These are phyloP conservation scores for Apeira syringaria DNA, from an alignment of 2,888 invertebrate species.

Conservation along the genomic window DNA sequence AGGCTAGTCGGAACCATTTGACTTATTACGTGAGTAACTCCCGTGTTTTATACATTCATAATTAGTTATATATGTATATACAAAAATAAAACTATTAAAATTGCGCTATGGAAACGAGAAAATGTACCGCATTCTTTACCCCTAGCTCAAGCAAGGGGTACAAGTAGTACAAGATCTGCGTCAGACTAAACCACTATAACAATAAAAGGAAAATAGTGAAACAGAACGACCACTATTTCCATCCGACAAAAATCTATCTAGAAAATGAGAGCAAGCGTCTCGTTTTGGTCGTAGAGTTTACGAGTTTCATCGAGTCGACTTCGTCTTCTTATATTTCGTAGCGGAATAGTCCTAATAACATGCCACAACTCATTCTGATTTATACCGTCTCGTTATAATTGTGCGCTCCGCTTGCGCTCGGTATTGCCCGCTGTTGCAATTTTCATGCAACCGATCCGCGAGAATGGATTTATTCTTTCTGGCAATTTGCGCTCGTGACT, in stretches of 20 bases:
- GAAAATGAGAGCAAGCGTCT: slow-evolving; percentile 46
- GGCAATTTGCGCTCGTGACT: slow-evolving; percentile 69
- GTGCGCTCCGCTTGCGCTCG: slow-evolving; percentile 76
- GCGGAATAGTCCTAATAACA: slow-evolving; percentile 79
- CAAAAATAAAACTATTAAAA: no score
- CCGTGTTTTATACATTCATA: no score
- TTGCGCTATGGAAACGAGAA: no score
- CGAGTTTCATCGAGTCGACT: slow-evolving; percentile 63
- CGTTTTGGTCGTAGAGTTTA: slow-evolving; percentile 50
- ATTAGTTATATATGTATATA: no score
- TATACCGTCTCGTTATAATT: slow-evolving; percentile 82
- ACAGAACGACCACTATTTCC: slow-evolving; percentile 30
- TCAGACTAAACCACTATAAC: slow-evolving; percentile 12
- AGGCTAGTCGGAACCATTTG: no score
- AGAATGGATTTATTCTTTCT: slow-evolving; percentile 77
- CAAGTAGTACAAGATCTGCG: neutral
- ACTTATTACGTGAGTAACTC: no score
- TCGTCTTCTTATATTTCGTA: slow-evolving; percentile 72
- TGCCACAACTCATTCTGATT: slow-evolving; percentile 83
- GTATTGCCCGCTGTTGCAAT: slow-evolving; percentile 77
- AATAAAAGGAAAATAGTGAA: slow-evolving; percentile 35
- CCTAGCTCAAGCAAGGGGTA: no score
- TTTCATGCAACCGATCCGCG: slow-evolving; percentile 77
- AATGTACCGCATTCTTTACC: no score
- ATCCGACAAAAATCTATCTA: slow-evolving; percentile 43